Evolutionary conservation across 2,113 vertebrate species (phyloP).

Genomic region (Myotis lucifugus): DNA sequence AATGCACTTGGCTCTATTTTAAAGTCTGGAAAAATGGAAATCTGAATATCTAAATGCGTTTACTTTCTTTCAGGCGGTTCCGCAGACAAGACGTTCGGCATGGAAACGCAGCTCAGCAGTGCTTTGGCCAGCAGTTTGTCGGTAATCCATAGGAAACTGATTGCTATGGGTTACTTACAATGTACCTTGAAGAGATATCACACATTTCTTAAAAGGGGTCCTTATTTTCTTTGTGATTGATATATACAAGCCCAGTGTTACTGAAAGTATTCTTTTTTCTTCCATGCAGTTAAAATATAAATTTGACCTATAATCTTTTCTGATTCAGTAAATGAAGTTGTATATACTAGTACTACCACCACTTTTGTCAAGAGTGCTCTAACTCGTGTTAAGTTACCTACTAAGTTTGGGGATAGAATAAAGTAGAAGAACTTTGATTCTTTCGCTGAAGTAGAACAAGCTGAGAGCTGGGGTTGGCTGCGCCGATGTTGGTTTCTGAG

Average conservation of each 20-base stretch:
- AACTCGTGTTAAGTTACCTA: not conserved
- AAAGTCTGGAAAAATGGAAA: constrained; percentile 31
- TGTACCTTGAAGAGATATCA: not conserved
- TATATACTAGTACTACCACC: not conserved
- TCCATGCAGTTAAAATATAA: not conserved
- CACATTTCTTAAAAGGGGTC: not conserved
- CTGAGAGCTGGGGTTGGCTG: not conserved
- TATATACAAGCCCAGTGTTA: not conserved
- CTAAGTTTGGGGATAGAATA: not conserved
- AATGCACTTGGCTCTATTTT: not conserved
- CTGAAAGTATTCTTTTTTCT: constrained; percentile 4
- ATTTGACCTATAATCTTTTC: not conserved
- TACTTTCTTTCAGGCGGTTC: constrained; percentile 89
- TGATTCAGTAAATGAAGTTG: not conserved
- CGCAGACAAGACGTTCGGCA: constrained; percentile 97
- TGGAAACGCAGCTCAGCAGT: constrained; percentile 96
- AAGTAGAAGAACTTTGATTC: not conserved
- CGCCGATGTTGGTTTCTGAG: not conserved
- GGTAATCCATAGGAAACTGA: constrained; percentile 84
- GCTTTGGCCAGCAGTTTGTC: constrained; percentile 94
- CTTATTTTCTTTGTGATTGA: not conserved
- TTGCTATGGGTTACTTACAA: not conserved
- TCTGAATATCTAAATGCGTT: not conserved
- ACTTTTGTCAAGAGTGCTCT: not conserved
- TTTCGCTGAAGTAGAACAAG: not conserved